Evolutionary conservation across 2,797 vertebrate genomes (phyloP), one percentile per base, ranked within the genome.

Genomic region (Cottoperca gobio): DNA sequence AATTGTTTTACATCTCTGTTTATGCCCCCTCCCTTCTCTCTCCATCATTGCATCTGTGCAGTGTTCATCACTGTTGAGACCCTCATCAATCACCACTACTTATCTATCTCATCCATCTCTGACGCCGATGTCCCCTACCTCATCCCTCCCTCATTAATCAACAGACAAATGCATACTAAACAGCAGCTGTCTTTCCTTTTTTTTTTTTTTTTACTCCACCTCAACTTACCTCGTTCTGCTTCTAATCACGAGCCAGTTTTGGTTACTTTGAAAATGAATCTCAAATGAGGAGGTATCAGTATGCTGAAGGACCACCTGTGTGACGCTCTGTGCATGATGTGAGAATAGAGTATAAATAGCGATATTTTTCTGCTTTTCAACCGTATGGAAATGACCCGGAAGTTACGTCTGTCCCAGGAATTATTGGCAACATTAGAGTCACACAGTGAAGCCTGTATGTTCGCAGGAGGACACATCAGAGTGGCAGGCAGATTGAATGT

Each of bases 1-100:
- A 53, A 71, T 61, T 16, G 31, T 48, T 67, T 45, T 13, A 42
- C 49, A 42, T 33, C 61, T 76, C 46, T 72, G 42, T 61, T 21
- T 24, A 48, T 21, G 11, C 7, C 49, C 12, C n/a, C 19, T 63
- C 59, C 42, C 28, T 26, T 54, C 37, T 69, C 54, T 58, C 40
- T 71, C 59, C 40, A 23, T 54, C 42, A 13, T 48, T 73, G 58
- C 50, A 60, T 83, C 55, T 71, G 62, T 86, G 82, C 62, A 42
- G 42, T 23, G 60, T 61, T 88, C 76, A 69, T 61, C 55, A 73
- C 61, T 28, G 57, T 8, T 59, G 72, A 78, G 69, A 45, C 67
- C 46, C 68, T 89, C 82, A 91, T 92, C 88, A 77, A 84, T 93
- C 89, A 88, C 75, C 28, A 19, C 80, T 61, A 43, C 73, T 66